phyloP scores from a whole-genome alignment of 2,113 vertebrate species.

The Osmerus mordax region DNA sequence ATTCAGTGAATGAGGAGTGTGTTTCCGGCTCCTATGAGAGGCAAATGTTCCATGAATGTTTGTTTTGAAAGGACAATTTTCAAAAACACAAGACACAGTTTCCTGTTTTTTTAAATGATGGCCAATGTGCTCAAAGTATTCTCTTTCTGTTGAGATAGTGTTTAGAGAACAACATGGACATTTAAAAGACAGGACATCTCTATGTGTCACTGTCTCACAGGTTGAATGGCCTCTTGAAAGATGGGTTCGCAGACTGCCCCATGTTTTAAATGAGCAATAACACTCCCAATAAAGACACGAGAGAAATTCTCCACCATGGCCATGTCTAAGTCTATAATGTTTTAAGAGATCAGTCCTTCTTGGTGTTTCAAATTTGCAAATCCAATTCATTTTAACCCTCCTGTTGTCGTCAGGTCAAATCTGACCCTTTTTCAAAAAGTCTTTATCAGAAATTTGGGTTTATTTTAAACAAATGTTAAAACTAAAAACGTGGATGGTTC shows the following conservation, averaged over 20 bases:
- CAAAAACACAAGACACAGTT: conserved; percentile 21
- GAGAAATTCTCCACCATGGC: conserved; percentile 3
- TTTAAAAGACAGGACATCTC: conserved; percentile 25
- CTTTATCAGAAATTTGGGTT: too few relatives aligned
- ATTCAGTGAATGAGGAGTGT: conserved; percentile 28
- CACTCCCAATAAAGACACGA: neutral
- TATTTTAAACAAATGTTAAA: too few relatives aligned
- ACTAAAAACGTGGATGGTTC: too few relatives aligned
- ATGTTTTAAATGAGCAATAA: conserved; percentile 42
- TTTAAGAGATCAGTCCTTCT: neutral
- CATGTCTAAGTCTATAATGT: too few relatives aligned
- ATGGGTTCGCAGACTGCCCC: conserved; percentile 19
- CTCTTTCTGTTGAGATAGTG: conserved; percentile 26
- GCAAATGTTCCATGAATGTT: conserved; percentile 32
- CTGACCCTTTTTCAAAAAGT: too few relatives aligned
- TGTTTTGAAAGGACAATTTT: conserved; percentile 31
- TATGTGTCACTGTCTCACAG: neutral
- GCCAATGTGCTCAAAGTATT: conserved; percentile 39
- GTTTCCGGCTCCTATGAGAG: conserved; percentile 31
- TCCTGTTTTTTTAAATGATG: conserved; percentile 35
- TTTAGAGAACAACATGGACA: conserved; percentile 25
- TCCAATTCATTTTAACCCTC: conserved; percentile 8
- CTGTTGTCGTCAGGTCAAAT: too few relatives aligned
- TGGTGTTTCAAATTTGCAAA: conserved; percentile 16
- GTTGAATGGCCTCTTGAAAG: conserved; percentile 23